phyloP scores from a whole-genome alignment of 2,797 vertebrate genomes.

The Siniperca undulata region DNA sequence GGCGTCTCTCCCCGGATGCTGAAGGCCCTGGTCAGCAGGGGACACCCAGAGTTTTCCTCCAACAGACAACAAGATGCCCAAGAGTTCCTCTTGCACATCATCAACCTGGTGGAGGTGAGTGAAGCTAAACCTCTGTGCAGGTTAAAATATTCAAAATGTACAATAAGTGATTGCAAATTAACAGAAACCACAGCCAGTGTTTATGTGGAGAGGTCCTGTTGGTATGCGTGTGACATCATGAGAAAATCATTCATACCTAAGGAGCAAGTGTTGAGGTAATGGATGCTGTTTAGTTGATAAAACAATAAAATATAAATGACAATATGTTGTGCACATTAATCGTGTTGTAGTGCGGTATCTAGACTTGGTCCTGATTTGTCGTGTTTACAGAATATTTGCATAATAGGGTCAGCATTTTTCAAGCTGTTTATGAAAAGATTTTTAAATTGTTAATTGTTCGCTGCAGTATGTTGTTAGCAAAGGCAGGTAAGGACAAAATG shows the following conservation, averaged over 20 bases:
- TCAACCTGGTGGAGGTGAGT: constrained; percentile 95
- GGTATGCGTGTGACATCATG: not conserved
- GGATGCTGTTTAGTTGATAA: not conserved
- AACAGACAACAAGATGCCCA: constrained; percentile 96
- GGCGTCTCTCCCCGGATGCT: constrained; percentile 95
- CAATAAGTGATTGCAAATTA: too few relatives aligned
- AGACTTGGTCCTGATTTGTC: not conserved
- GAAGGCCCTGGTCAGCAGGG: constrained; percentile 93
- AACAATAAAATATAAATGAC: too few relatives aligned
- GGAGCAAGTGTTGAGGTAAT: not conserved
- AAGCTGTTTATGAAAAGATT: too few relatives aligned
- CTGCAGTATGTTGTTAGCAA: not conserved
- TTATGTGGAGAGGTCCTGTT: not conserved
- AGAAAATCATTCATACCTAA: not conserved
- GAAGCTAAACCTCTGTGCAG: not conserved
- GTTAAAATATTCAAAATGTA: not conserved
- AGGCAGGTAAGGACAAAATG: not conserved
- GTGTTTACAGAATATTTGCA: not conserved
- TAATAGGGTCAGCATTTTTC: too few relatives aligned
- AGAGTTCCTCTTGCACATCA: constrained; percentile 93
- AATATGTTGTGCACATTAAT: not conserved
- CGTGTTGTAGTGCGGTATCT: too few relatives aligned
- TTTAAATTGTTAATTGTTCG: not conserved
- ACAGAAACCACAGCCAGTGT: too few relatives aligned
- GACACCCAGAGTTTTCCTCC: constrained; percentile 96